A percentile compares a stretch with the other conserved stretches of the same genome.
phyloP scores from a whole-genome alignment of 2,113 vertebrate species.

The Lampris incognitus region DNA sequence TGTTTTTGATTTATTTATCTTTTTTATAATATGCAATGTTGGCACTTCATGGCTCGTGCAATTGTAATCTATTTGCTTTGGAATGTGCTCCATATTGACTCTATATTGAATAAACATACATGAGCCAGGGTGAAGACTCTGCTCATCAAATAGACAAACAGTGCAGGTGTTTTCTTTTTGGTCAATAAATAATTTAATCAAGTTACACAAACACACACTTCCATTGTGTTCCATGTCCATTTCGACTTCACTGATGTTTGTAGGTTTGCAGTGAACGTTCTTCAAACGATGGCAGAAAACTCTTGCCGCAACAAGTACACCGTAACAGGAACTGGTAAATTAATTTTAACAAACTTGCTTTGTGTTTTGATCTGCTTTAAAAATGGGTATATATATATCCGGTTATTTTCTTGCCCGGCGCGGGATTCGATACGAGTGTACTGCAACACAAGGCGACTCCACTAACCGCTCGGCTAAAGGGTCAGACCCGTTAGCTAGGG shows the following conservation, averaged over 20 bases:
- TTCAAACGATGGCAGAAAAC: not conserved
- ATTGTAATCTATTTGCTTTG: constrained; percentile 42
- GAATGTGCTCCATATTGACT: constrained; percentile 45
- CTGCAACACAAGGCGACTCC: too few species aligned
- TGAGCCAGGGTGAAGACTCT: not conserved
- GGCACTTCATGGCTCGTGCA: constrained; percentile 48
- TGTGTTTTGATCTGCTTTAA: not conserved
- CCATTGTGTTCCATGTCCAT: not conserved
- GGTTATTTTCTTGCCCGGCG: too few species aligned
- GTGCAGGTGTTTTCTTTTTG: not conserved
- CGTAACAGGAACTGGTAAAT: constrained; percentile 7
- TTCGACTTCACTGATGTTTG: not conserved
- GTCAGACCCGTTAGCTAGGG: too few species aligned
- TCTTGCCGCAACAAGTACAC: constrained; percentile 11
- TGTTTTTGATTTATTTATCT: not conserved
- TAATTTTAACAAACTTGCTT: not conserved
- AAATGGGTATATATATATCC: too few species aligned
- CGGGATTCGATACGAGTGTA: too few species aligned
- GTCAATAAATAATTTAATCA: not conserved
- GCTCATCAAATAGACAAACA: too few species aligned
- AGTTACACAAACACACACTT: not conserved
- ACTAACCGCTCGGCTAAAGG: too few species aligned
- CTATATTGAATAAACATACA: not conserved
- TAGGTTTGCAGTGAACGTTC: not conserved
- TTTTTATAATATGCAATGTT: constrained; percentile 16